These are phyloP conservation scores for Arge pagana DNA, from an alignment of 2,888 invertebrate species.

Conservation along the genomic window DNA sequence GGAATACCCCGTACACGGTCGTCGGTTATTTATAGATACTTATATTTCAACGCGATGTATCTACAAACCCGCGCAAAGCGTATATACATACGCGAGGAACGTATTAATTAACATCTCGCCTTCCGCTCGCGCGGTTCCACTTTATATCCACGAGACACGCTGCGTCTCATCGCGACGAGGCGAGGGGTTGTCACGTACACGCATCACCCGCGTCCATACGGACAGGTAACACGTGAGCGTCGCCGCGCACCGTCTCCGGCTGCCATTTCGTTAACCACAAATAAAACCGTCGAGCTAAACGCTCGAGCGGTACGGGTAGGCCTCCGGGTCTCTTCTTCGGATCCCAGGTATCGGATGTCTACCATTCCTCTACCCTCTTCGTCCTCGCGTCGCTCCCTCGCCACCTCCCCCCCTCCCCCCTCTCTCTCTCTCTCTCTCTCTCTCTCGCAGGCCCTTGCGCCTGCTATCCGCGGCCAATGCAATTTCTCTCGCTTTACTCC, in stretches of 20 bases:
- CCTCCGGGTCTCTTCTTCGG: conserved; percentile 3
- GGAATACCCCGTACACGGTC: too few relatives aligned
- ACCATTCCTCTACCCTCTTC: conserved; percentile 33
- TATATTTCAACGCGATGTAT: too few relatives aligned
- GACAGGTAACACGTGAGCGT: not conserved
- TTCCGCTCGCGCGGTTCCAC: too few relatives aligned
- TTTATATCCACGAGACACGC: too few relatives aligned
- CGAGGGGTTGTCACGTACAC: conserved; percentile 1
- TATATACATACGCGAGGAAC: too few relatives aligned
- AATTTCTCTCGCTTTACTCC: conserved; percentile 3
- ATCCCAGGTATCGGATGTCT: conserved; percentile 41
- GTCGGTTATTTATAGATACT: too few relatives aligned
- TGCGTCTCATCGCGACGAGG: conserved; percentile 8
- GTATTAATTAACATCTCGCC: too few relatives aligned
- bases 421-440: conserved; percentile 14
- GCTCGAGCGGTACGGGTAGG: not conserved
- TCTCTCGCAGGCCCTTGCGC: not conserved
- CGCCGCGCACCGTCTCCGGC: conserved; percentile 23
- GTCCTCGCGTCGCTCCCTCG: conserved; percentile 21
- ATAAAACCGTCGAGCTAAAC: conserved; percentile 35
- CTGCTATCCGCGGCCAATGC: conserved; percentile 3
- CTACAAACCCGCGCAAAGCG: too few relatives aligned
- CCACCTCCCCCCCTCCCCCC: conserved; percentile 21
- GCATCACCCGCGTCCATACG: conserved; percentile 1
- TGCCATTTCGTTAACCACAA: conserved; percentile 44